Evolutionary conservation across 2,797 vertebrate species (phyloP), one percentile per base, ranked within the genome.

Genomic region (Pangasius krempfi): DNA sequence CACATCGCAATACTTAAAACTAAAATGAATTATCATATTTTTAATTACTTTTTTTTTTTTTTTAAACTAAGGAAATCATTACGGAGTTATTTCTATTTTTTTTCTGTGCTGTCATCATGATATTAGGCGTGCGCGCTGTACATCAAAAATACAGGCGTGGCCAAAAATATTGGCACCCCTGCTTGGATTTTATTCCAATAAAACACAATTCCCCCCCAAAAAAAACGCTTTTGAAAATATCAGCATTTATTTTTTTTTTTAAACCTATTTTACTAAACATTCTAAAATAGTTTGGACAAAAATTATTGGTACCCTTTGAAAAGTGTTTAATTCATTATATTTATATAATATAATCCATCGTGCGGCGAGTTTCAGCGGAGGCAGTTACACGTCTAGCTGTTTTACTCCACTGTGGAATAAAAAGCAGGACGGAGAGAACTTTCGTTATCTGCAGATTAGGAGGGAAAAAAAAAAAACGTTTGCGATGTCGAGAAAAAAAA

Each of bases 401-500:
- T 1, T 54, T 58, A 58, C 20, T 58, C 56, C 56, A 6, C 60
- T 62, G 60, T 5, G 22, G 40, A 40, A 44, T 44, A 37, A 44
- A 44, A 44, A 44, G 40, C 40, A 44, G 40, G 40, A 5, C 6
- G 40, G 40, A 44, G 40, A 44, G 5, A 5, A 44, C 0, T 44
- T 44, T 44, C 40, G 40, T 56, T 56, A 7, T 60, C 20, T 60
- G 22, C 58, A 60, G 2, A 62, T 64, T 3, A 12, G 27, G 62
- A 33, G 30, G 2, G 3, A 37, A 37, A 37, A 37, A 37, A 64
- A 9, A 62, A 62, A 33, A 68, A 13, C 12, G 9, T 20, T 72
- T 40, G 33, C 0, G 37, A 40, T 22, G 33, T 72, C 87, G 89
- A 47, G 79, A n/a, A n/a, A n/a, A 37, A 37, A 37, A n/a, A 92